phyloP scores from a whole-genome alignment of 2,113 vertebrate genomes.

The Numenius arquata region DNA sequence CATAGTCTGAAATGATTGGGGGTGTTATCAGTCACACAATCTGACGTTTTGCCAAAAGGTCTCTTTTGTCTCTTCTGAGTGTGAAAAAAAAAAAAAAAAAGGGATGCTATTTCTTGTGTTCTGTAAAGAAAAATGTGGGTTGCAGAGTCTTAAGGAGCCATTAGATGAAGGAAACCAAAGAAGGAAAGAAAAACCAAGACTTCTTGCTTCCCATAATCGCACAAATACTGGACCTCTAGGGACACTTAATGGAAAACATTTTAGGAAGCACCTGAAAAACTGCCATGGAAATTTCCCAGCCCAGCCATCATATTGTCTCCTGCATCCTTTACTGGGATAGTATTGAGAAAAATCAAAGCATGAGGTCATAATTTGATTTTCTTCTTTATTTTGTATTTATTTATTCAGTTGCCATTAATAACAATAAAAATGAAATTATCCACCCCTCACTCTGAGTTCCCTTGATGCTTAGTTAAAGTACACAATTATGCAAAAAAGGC shows the following conservation, averaged over 20 bases:
- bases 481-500: not conserved
- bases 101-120: conserved; percentile 3
- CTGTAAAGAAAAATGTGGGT: not conserved
- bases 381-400: not conserved
- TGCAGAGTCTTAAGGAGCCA: not conserved
- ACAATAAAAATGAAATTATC: not conserved
- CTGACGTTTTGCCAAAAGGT: conserved; percentile 58
- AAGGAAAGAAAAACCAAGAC: not conserved
- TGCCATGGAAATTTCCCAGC: not conserved
- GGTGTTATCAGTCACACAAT: conserved; percentile 8
- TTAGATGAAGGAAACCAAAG: not conserved
- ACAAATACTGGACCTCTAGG: not conserved
- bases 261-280: conserved; percentile 35
- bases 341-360: not conserved
- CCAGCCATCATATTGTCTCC: not conserved
- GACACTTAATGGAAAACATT: not conserved
- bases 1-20: conserved; percentile 1
- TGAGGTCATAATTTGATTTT: not conserved
- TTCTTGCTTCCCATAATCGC: not conserved
- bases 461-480: not conserved
- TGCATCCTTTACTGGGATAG: not conserved
- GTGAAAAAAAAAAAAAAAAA: conserved; percentile 39
- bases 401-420: not conserved
- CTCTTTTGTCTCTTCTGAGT: conserved; percentile 48
- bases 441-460: not conserved